Percentiles rank a stretch among this genome's conserved stretches.
These are phyloP conservation scores for Spodoptera litura DNA, from an alignment of 1,140 invertebrate species.

Conservation along the genomic window DNA sequence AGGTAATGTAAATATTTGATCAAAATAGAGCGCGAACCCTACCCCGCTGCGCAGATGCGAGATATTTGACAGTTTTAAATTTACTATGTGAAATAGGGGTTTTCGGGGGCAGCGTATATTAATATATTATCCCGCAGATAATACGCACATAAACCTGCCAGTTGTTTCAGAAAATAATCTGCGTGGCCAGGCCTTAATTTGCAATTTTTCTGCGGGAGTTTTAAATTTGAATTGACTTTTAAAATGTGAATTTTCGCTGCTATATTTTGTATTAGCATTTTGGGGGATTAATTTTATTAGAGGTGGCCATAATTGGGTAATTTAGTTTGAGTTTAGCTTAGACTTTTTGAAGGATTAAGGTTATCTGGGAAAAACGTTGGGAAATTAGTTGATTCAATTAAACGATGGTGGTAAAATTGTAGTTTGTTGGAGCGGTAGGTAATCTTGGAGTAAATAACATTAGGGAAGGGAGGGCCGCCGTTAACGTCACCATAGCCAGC, in stretches of 20 bases:
- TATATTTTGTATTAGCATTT: not conserved
- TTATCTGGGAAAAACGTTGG: no score
- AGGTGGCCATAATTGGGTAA: not conserved
- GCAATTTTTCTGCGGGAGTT: conserved; percentile 32
- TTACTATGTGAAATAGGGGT: conserved; percentile 38
- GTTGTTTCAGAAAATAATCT: conserved; percentile 41
- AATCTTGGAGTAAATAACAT: conserved; percentile 34
- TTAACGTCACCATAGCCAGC: conserved; percentile 48
- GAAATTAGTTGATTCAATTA: not conserved
- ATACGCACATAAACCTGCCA: conserved; percentile 34
- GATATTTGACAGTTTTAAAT: conserved; percentile 52
- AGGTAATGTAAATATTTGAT: conserved; percentile 73
- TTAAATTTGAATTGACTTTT: conserved; percentile 40
- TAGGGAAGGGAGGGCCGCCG: not conserved
- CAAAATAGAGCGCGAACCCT: conserved; percentile 59
- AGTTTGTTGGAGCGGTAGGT: not conserved
- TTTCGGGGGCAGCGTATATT: conserved; percentile 36
- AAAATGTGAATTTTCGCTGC: not conserved
- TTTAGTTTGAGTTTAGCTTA: not conserved
- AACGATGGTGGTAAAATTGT: no score
- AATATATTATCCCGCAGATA: conserved; percentile 44
- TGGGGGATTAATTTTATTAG: conserved; percentile 11
- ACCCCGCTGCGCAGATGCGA: conserved; percentile 49
- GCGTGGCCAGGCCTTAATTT: conserved; percentile 18
- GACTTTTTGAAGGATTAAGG: no score